A percentile compares a stretch with the other conserved stretches of the same genome.
Evolutionary conservation across 1,140 invertebrate genomes (phyloP).

Genomic region (Galendromus occidentalis): DNA sequence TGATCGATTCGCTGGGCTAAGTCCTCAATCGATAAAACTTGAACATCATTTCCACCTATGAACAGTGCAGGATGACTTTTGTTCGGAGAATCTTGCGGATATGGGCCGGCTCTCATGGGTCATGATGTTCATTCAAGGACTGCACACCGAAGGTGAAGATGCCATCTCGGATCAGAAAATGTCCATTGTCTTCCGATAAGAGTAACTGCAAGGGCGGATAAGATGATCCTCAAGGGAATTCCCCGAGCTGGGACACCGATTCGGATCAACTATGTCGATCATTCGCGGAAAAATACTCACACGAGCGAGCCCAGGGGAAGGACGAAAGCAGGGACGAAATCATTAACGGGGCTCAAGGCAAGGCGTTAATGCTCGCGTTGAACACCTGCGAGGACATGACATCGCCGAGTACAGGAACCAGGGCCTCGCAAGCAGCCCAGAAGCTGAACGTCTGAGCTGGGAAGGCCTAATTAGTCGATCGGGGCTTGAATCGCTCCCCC

Average conservation of each 20-base stretch:
- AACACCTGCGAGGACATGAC: conserved; percentile 3
- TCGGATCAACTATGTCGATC: neutral
- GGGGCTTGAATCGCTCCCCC: too few species aligned
- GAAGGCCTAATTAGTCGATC: too few species aligned
- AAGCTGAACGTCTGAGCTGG: conserved; percentile 4
- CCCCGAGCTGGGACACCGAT: neutral
- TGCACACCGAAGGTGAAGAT: neutral
- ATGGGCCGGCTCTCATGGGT: too few species aligned
- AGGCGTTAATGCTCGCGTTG: neutral
- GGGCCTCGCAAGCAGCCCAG: neutral
- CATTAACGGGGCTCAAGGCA: neutral
- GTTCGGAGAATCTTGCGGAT: too few species aligned
- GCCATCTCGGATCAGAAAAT: neutral
- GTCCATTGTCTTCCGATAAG: neutral
- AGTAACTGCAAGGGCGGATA: neutral
- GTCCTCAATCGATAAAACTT: too few species aligned
- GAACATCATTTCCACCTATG: too few species aligned
- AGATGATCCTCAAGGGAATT: neutral
- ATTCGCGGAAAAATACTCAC: neutral
- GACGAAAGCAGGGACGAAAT: neutral
- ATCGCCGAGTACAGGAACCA: conserved; percentile 1
- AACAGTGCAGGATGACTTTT: too few species aligned
- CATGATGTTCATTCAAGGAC: too few species aligned
- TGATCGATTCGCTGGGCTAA: too few species aligned
- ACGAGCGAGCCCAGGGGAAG: neutral